Evolutionary conservation across 2,888 invertebrate species (phyloP).

Genomic region (Stegana nigrithorax): DNA sequence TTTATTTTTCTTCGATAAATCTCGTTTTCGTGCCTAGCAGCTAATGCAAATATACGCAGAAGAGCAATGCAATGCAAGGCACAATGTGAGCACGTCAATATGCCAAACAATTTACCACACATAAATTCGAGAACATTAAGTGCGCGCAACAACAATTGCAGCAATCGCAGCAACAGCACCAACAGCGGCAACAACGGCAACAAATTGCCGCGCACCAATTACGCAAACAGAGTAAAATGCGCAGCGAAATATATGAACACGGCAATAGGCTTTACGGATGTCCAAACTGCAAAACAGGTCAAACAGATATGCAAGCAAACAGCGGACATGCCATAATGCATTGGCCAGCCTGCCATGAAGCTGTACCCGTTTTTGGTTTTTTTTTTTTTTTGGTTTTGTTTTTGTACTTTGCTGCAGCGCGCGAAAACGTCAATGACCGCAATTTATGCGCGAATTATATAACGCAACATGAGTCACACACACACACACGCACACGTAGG

Average conservation of each 20-base stretch:
- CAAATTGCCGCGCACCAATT: background rate
- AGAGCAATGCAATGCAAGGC: background rate
- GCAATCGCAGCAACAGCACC: background rate
- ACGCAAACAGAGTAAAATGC: background rate
- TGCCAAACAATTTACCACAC: background rate
- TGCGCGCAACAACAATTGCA: background rate
- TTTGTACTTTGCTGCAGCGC: no score
- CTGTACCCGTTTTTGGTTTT: no score
- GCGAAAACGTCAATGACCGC: conserved; percentile 1
- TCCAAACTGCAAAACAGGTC: background rate
- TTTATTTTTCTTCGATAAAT: no score
- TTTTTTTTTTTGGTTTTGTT: no score
- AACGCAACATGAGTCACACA: no score
- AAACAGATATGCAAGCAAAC: background rate
- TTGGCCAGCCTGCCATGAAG: no score
- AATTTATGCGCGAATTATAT: conserved; percentile 3
- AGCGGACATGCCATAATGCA: background rate
- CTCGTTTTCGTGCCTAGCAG: background rate
- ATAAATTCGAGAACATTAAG: background rate
- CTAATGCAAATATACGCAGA: background rate
- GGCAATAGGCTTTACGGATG: no score
- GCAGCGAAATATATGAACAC: background rate
- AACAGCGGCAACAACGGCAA: background rate
- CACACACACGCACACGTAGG: no score
- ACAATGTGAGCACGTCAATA: background rate